phyloP scores from a whole-genome alignment of 2,797 vertebrate genomes.

The Netta rufina region DNA sequence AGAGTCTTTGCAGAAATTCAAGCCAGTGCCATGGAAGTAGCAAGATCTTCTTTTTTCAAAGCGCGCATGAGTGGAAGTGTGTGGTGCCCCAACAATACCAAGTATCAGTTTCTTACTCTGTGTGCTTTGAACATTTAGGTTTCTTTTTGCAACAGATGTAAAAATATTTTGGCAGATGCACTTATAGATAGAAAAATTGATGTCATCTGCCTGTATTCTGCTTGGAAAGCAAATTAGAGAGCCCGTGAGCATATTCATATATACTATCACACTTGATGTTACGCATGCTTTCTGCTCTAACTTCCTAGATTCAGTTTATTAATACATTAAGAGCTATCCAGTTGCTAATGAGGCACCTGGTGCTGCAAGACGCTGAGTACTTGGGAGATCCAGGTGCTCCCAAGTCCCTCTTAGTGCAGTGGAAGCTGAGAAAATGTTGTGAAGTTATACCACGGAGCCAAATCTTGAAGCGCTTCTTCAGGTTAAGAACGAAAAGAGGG shows the following conservation, averaged over 20 bases:
- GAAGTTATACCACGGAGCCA: neutral
- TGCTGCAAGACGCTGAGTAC: neutral
- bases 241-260: neutral
- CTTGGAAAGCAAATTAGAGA: neutral
- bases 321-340: neutral
- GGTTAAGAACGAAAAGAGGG: neutral
- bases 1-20: neutral
- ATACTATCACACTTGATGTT: neutral
- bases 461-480: neutral
- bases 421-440: neutral
- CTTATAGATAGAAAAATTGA: neutral
- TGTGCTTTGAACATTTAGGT: neutral
- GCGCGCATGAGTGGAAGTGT: accelerated
- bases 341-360: neutral
- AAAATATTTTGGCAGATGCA: conserved; percentile 1
- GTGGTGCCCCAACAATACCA: neutral
- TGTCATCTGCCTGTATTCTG: neutral
- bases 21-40: neutral
- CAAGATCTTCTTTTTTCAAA: neutral
- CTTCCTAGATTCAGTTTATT: neutral
- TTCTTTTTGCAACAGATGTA: neutral
- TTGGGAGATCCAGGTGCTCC: neutral
- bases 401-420: neutral
- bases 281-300: neutral
- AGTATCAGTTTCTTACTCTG: neutral